Conservation (phyloP, 1,140 invertebrate species). For the Drosophila carrolli region DNA sequence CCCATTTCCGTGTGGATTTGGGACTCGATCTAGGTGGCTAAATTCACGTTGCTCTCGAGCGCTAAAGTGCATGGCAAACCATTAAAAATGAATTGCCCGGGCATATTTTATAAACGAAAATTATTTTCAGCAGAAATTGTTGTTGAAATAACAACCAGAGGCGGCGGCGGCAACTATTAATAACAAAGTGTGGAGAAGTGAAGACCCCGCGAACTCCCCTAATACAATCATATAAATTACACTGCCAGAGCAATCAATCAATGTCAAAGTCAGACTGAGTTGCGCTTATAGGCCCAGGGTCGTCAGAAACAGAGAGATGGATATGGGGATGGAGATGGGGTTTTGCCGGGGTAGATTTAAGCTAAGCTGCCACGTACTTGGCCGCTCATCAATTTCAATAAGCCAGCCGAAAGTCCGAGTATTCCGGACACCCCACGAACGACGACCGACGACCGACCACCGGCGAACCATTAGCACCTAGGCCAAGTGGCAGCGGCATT, state of each 20-base stretch:
- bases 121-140: constrained; percentile 59
- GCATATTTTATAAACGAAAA: constrained; percentile 68
- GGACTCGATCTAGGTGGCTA: constrained; percentile 26
- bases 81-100: constrained; percentile 75
- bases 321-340: constrained; percentile 4
- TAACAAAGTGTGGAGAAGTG: constrained; percentile 47
- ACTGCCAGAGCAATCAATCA: constrained; percentile 75
- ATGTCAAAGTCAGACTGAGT: constrained; percentile 74
- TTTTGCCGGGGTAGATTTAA: constrained; percentile 60
- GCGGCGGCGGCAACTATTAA: constrained; percentile 64
- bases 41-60: constrained; percentile 4
- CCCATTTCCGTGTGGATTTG: constrained; percentile 34
- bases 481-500: constrained; percentile 64
- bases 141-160: constrained; percentile 75
- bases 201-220: constrained; percentile 34
- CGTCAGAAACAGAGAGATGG: constrained; percentile 16
- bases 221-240: constrained; percentile 82
- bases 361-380: constrained; percentile 81
- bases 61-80: constrained; percentile 50
- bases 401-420: constrained; percentile 26
- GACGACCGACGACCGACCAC: constrained; percentile 48
- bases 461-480: constrained; percentile 75
- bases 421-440: constrained; percentile 17
- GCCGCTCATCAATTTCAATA: constrained; percentile 81
- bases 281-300: constrained; percentile 55